A percentile compares a stretch with the other conserved stretches of the same genome.
Conservation (phyloP, 1,140 invertebrate species). For the Acromyrmex heyeri region DNA sequence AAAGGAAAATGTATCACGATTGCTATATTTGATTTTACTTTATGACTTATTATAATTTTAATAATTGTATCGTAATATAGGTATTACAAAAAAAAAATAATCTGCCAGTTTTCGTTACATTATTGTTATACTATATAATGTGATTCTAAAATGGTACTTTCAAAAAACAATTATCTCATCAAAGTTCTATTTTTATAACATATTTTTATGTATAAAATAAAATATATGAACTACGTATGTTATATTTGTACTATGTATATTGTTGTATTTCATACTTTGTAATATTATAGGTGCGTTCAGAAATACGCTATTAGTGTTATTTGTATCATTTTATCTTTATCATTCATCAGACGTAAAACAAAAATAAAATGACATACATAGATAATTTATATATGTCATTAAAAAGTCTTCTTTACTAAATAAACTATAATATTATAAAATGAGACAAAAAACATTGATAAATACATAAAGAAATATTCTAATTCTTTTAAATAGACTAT, state of each 20-base stretch:
- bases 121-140: not conserved
- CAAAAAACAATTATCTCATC: not conserved
- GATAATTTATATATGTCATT: too few relatives aligned
- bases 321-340: not conserved
- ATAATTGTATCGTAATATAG: not conserved
- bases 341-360: too few relatives aligned
- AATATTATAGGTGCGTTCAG: not conserved
- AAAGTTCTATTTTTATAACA: slow-evolving; percentile 10
- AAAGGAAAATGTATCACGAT: not conserved
- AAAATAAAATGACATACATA: too few relatives aligned
- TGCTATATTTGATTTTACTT: not conserved
- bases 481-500: not conserved
- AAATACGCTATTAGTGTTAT: not conserved
- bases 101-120: not conserved
- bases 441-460: too few relatives aligned
- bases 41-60: not conserved
- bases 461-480: too few relatives aligned
- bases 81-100: not conserved
- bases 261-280: not conserved
- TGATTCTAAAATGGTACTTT: not conserved
- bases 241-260: too few relatives aligned
- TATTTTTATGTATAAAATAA: not conserved
- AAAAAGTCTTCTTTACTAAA: too few relatives aligned
- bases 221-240: not conserved
- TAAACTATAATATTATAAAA: too few relatives aligned